Base-by-base conservation (phyloP, 1,140 invertebrate species). In the Helicoverpa armigera region DNA sequence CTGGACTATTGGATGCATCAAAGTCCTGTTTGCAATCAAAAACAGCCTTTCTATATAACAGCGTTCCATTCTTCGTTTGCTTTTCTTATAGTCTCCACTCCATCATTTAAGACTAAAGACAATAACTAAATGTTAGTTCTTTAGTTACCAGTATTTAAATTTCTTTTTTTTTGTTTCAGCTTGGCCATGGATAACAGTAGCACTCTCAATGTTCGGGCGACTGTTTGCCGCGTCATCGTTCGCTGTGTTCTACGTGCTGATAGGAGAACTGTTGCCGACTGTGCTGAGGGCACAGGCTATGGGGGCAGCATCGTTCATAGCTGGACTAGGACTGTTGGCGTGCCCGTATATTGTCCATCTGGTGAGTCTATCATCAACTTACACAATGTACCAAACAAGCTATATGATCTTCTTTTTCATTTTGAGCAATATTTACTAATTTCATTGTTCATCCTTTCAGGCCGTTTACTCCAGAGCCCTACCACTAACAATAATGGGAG, bases 401-500 rank as follows among this genome's bases (percentile, higher is more conserved):
- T 23, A 2, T 23, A 23, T 23, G 0, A 67, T 9, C n/a, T 23
- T 18, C 14, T 67, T 48, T 51, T 65, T n/a, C 14, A 14, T 43
- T 60, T 60, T 16, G 11, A 9, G 29, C 3, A 16, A 5, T 50
- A 67, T 12, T n/a, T 10, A 70, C 2, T n/a, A n/a, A 18, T 58
- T 58, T 56, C 0, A n/a, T n/a, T 43, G 2, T 48, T 43, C 43
- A 50, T 56, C 48, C 61, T 91, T 91, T 10, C 89, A 95, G 95
- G 89, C 93, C 0, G 84, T 89, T 0, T 93, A 92, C 82, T 91
- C 89, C 2, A 93, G 95, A 82, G 96, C 96, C 0, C 90, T 98
- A 58, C 98, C 98, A 0, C 92, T 98, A 72, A 96, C 98, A 79
- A 96, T 98, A 29, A 97, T 98, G 96, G 98, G 98, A 13, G 93